Evolutionary conservation across 2,888 invertebrate genomes (phyloP), one percentile per base, ranked within the genome.

Genomic region (Cordilura impudica): DNA sequence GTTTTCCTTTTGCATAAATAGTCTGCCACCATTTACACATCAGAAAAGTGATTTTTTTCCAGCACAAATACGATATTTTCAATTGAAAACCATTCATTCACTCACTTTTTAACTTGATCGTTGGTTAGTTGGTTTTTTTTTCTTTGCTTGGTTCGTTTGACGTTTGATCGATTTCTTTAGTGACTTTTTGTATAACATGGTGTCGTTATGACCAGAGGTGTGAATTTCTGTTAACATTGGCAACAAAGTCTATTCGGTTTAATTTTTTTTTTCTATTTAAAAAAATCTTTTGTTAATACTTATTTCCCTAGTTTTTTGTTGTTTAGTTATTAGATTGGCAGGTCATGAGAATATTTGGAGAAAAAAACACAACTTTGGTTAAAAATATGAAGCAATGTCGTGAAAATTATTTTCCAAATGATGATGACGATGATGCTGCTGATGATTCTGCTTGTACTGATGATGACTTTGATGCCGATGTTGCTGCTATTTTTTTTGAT

Each of bases 101-200:
- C 10, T 49, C 19, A 12, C 12, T 23, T 4, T 49, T 23, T 4
- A 8, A 66, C 60, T 60, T 58, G 66, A 67, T 60, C 67, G 53
- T 74, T 54, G 63, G n/a, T n/a, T n/a, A n/a, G n/a, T n/a, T n/a
- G n/a, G n/a, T n/a, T 53, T 71, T 65, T 71, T 69, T 74, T 60
- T 26, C 18, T 23, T 19, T 54, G 43, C 29, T 63, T 47, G 65
- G 1, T 4, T 56, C n/a, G 47, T 63, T 81, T 83, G 84, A 84
- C 83, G 83, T 82, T 83, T 83, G 83, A 84, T 83, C 83, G 83
- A 84, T 84, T 82, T 81, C 78, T 78, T 78, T 60, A 31, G 70
- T 70, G 72, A 79, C 71, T 76, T 45, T 76, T 54, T 79, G 74
- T 79, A 74, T 61, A 79, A 79, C 79, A 79, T 61, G 79, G 71